Conservation (phyloP, 2,113 vertebrate species). For the Saguinus imperator region DNA sequence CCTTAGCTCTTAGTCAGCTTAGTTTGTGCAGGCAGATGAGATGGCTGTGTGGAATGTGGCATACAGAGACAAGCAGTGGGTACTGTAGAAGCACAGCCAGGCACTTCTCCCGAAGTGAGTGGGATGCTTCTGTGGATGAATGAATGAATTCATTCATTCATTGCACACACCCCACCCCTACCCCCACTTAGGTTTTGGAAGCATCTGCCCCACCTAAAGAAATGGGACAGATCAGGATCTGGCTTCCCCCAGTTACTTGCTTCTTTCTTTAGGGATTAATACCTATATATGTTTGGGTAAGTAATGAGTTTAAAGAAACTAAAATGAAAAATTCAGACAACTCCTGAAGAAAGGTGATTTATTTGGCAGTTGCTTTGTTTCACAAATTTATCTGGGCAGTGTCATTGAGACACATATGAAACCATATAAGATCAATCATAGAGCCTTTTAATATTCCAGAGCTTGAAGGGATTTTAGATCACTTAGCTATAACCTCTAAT, state of each 20-base stretch:
- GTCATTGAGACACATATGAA: background rate
- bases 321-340: background rate
- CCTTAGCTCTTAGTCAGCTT: background rate
- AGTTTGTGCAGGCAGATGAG: background rate
- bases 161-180: background rate
- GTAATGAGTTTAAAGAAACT: slow-evolving; percentile 18
- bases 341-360: background rate
- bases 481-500: background rate
- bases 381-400: background rate
- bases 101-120: background rate
- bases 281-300: background rate
- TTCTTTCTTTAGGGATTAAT: background rate
- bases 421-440: background rate
- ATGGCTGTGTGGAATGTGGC: background rate
- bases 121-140: background rate
- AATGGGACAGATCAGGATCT: background rate
- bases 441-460: slow-evolving; percentile 10
- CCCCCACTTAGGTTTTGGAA: background rate
- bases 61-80: background rate
- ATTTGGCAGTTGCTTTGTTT: background rate
- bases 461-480: background rate
- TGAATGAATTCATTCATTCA: background rate
- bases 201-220: background rate
- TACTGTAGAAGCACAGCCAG: background rate
- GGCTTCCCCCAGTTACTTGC: background rate